Evolutionary conservation across 2,888 invertebrate species (phyloP), one percentile per base, ranked within the genome.

Genomic region (Lithosia quadra): DNA sequence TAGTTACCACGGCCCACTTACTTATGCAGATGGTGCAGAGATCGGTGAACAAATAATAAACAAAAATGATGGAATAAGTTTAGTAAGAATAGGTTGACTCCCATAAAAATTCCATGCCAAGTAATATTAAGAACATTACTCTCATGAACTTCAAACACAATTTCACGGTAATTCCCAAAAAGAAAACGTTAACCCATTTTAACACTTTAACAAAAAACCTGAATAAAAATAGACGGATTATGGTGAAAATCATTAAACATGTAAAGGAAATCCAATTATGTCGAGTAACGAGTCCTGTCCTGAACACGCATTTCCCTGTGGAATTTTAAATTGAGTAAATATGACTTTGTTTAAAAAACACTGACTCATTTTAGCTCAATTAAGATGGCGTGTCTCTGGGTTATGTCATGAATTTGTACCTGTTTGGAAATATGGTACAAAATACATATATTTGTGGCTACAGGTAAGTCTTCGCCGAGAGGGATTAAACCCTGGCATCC

Each of bases 241-340:
- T 71, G 62, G 59, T 68, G 62, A 69, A 81, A 63, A 72, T 66
- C 69, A 78, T 80, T 74, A 71, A 79, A 76, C 71, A 72, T 77
- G 74, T 72, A 71, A 77, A 73, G 65, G 63, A 70, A 75, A 77
- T 75, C 77, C 80, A 81, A 77, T 81, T 81, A 88, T 84, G 79
- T 81, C 69, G 78, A 83, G 87, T 87, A 89, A 87, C 85, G 84
- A 87, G 82, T 28, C 77, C 84, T 84, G 85, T 84, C 86, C 81
- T 77, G 81, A 86, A 84, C 87, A 86, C 83, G 79, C 81, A 85
- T 85, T 84, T 84, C 81, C 81, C 80, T 68, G 77, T 81, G 77
- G 80, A 77, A 83, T 87, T 86, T 86, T 83, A 85, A 74, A 90
- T 86, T 83, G 81, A 78, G 83, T 84, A 88, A 88, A 88, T 86